Percentiles rank a stretch among this genome's conserved stretches.
Conservation (phyloP, 2,888 invertebrate species). For the Yponomeuta plumbellus region DNA sequence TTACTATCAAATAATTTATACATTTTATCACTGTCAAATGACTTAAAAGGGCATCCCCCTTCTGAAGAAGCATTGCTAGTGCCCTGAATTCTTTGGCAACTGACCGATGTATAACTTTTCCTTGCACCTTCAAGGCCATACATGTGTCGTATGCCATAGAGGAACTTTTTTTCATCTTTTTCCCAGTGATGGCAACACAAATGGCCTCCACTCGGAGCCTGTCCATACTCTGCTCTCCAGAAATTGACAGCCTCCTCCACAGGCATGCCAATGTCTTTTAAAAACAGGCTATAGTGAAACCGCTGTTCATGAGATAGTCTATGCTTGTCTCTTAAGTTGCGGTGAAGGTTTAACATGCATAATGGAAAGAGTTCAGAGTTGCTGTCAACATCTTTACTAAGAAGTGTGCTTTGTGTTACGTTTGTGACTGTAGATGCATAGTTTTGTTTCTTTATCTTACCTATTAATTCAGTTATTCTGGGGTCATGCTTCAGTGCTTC, state of each 20-base stretch:
- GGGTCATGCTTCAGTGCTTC: slow-evolving; percentile 46
- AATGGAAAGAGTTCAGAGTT: slow-evolving; percentile 72
- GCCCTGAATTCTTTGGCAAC: slow-evolving; percentile 76
- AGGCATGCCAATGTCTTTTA: slow-evolving; percentile 83
- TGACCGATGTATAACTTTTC: slow-evolving; percentile 77
- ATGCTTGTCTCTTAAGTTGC: slow-evolving; percentile 70
- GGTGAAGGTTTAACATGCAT: slow-evolving; percentile 80
- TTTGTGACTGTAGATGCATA: slow-evolving; percentile 30
- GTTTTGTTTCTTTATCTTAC: slow-evolving; percentile 38
- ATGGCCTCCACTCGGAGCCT: slow-evolving; percentile 56
- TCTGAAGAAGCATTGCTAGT: slow-evolving; percentile 69
- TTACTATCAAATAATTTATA: slow-evolving; percentile 41
- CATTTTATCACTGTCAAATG: slow-evolving; percentile 68
- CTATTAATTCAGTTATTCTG: slow-evolving; percentile 48
- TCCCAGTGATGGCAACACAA: slow-evolving; percentile 80
- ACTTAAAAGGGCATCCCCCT: slow-evolving; percentile 80
- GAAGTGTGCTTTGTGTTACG: slow-evolving; percentile 28
- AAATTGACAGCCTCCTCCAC: slow-evolving; percentile 79
- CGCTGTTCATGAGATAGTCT: slow-evolving; percentile 79
- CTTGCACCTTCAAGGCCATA: slow-evolving; percentile 84
- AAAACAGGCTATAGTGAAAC: slow-evolving; percentile 81
- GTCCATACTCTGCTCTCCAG: slow-evolving; percentile 80
- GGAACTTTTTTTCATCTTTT: slow-evolving; percentile 76
- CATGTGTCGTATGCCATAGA: slow-evolving; percentile 82
- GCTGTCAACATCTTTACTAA: slow-evolving; percentile 56